Evolutionary conservation across 2,113 vertebrate genomes (phyloP).

Genomic region (Nesospiza acunhae): DNA sequence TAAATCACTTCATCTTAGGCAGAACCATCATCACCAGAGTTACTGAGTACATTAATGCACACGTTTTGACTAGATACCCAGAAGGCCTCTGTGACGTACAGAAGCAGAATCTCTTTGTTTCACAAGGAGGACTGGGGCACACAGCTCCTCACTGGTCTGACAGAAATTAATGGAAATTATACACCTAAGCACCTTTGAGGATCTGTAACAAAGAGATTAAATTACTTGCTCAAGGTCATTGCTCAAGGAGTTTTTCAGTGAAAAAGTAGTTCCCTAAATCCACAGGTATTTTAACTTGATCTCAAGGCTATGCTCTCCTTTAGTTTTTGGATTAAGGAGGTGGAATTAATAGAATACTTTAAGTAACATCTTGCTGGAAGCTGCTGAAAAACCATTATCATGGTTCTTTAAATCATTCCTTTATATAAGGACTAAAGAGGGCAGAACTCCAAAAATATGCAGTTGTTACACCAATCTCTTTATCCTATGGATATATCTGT

Average conservation of each 20-base stretch:
- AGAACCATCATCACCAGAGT: neutral
- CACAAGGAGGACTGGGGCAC: neutral
- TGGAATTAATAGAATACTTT: neutral
- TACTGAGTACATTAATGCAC: constrained; percentile 14
- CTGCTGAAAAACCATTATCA: neutral
- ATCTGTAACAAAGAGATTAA: neutral
- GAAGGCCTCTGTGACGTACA: neutral
- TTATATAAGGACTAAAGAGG: neutral
- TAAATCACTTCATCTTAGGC: neutral
- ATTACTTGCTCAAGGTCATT: neutral
- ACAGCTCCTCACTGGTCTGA: neutral
- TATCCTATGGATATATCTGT: neutral
- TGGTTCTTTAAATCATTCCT: neutral
- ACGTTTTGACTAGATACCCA: neutral
- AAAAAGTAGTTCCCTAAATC: neutral
- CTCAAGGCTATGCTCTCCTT: neutral
- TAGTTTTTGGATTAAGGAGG: neutral
- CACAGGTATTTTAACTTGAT: neutral
- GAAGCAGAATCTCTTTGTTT: neutral
- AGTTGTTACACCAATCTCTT: neutral
- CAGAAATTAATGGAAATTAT: constrained; percentile 36
- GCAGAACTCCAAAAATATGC: neutral
- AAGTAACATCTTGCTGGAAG: neutral
- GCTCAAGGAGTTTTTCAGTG: neutral
- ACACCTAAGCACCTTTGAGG: neutral